These are phyloP conservation scores for Psylliodes chrysocephalus DNA, from an alignment of 2,888 invertebrate genomes.

Conservation along the genomic window DNA sequence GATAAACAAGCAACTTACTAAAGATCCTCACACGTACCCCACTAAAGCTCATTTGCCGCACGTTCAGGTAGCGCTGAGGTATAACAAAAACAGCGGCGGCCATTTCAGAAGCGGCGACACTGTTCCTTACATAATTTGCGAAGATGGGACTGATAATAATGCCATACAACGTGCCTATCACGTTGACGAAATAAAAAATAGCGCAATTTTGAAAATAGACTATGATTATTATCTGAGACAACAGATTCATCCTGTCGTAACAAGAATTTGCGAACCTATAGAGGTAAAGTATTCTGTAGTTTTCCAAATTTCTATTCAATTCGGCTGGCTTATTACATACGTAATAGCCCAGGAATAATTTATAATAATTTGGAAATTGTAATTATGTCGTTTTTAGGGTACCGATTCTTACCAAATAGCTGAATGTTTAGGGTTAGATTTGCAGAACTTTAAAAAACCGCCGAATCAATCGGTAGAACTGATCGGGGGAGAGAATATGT, in stretches of 20 bases:
- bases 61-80: conserved; percentile 85
- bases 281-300: too few relatives aligned
- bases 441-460: conserved; percentile 63
- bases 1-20: conserved; percentile 95
- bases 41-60: conserved; percentile 86
- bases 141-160: conserved; percentile 82
- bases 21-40: conserved; percentile 91
- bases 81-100: conserved; percentile 85
- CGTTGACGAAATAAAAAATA: conserved; percentile 85
- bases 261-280: conserved; percentile 94
- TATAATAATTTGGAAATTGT: too few relatives aligned
- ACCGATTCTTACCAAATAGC: conserved; percentile 92
- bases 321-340: too few relatives aligned
- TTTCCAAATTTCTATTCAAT: too few relatives aligned
- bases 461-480: conserved; percentile 64
- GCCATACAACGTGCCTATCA: conserved; percentile 95
- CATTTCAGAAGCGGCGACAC: conserved; percentile 91
- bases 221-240: conserved; percentile 91
- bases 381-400: too few relatives aligned
- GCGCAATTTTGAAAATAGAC: conserved; percentile 78
- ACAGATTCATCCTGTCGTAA: conserved; percentile 96
- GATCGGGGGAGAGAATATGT: conserved; percentile 51
- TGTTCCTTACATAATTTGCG: conserved; percentile 94
- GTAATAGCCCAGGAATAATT: too few relatives aligned
- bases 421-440: conserved; percentile 83